Evolutionary conservation across 2,113 vertebrate genomes (phyloP).

Genomic region (Oceanodroma tethys): DNA sequence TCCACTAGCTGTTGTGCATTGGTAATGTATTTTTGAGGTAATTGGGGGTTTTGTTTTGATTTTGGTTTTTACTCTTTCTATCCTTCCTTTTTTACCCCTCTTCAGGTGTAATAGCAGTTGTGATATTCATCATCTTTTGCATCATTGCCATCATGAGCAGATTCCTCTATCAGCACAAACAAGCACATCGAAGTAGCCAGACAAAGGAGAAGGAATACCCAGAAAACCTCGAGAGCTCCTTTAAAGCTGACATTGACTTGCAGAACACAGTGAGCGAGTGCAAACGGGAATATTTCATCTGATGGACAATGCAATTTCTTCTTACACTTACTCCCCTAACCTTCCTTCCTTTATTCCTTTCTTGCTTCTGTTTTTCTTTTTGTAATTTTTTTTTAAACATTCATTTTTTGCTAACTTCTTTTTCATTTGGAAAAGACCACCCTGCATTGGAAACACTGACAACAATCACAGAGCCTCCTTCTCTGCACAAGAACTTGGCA

Average conservation of each 20-base stretch:
- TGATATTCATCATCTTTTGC: slow-evolving; percentile 89
- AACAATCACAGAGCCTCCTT: slow-evolving; percentile 30
- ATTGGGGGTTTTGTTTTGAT: not conserved
- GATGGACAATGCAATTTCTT: slow-evolving; percentile 63
- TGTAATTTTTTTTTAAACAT: not conserved
- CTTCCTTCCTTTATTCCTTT: not conserved
- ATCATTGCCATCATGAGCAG: slow-evolving; percentile 86
- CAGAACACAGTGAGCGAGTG: slow-evolving; percentile 89
- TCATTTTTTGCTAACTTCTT: not conserved
- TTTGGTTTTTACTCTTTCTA: not conserved
- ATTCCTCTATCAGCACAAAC: slow-evolving; percentile 90
- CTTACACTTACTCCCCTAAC: not conserved
- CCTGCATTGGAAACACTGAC: slow-evolving; percentile 47
- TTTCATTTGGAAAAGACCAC: slow-evolving; percentile 1
- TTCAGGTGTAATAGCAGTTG: slow-evolving; percentile 88
- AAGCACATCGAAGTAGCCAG: slow-evolving; percentile 76
- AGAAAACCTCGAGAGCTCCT: slow-evolving; percentile 83
- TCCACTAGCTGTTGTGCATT: not conserved
- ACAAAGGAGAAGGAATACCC: slow-evolving; percentile 86
- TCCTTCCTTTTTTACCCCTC: not conserved
- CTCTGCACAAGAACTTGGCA: slow-evolving; percentile 19
- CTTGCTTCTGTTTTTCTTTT: not conserved
- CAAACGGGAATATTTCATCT: slow-evolving; percentile 97
- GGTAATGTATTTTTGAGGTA: not conserved
- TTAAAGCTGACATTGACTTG: slow-evolving; percentile 89